Percentiles rank a stretch among this genome's conserved stretches.
These are phyloP conservation scores for Lepus oiostolus DNA, from an alignment of 2,797 vertebrate species.

Conservation along the genomic window DNA sequence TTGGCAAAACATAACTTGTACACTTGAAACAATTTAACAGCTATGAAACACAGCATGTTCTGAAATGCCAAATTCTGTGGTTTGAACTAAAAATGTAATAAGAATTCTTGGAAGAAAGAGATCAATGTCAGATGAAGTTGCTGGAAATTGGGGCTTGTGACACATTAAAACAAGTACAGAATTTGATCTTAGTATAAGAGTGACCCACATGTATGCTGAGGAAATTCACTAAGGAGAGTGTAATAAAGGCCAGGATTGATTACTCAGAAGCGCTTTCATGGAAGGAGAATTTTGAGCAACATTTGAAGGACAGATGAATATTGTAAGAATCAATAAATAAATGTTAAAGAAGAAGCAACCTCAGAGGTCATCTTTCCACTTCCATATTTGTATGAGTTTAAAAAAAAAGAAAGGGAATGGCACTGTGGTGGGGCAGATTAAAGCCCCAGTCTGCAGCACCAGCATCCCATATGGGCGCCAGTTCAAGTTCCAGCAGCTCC, in stretches of 20 bases:
- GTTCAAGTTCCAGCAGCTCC: too few relatives aligned
- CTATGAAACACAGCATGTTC: constrained; percentile 70
- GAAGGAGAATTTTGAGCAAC: constrained; percentile 59
- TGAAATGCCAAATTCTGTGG: constrained; percentile 66
- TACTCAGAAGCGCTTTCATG: constrained; percentile 55
- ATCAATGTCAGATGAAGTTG: constrained; percentile 72
- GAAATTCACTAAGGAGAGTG: constrained; percentile 66
- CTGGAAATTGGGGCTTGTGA: constrained; percentile 65
- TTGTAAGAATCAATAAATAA: constrained; percentile 43
- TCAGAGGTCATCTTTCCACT: constrained; percentile 21
- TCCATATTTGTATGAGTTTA: background rate
- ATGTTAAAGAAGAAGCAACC: background rate
- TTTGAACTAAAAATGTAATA: constrained; percentile 79
- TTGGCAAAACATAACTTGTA: constrained; percentile 60
- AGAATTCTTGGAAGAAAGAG: constrained; percentile 75
- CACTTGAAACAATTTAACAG: constrained; percentile 76
- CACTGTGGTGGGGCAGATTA: too few relatives aligned
- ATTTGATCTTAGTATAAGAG: constrained; percentile 61
- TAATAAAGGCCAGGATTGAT: constrained; percentile 68
- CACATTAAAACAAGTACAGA: constrained; percentile 69
- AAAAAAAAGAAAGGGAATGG: too few relatives aligned
- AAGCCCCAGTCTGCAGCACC: too few relatives aligned
- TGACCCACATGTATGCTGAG: constrained; percentile 64
- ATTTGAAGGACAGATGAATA: constrained; percentile 59
- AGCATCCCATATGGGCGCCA: too few relatives aligned